Percentiles rank a stretch among this genome's conserved stretches.
Conservation (phyloP, 2,888 invertebrate genomes). For the Parnassius orleans region DNA sequence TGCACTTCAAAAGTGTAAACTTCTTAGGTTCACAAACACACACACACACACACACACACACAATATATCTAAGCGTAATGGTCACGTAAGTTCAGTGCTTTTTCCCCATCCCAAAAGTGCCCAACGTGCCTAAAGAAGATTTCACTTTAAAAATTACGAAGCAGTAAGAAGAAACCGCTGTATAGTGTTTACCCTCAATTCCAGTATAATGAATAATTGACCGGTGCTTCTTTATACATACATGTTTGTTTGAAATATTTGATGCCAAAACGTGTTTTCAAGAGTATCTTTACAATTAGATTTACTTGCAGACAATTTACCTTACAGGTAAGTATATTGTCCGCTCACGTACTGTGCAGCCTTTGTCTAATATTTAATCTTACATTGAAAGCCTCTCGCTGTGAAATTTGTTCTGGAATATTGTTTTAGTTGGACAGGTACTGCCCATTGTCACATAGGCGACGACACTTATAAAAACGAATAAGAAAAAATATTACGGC, state of each 20-base stretch:
- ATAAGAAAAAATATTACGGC: conserved; percentile 26
- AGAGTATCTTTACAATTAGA: conserved; percentile 63
- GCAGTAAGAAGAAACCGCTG: no score
- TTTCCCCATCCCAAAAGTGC: no score
- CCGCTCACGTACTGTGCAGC: conserved; percentile 53
- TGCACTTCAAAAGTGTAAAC: no score
- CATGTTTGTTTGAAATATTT: conserved; percentile 30
- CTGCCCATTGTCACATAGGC: conserved; percentile 46
- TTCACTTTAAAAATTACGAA: no score
- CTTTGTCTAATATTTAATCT: conserved; percentile 49
- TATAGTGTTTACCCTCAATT: background rate
- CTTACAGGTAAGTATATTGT: conserved; percentile 53
- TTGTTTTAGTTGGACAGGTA: conserved; percentile 73
- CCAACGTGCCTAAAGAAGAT: no score
- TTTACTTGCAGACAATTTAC: conserved; percentile 49
- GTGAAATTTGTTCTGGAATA: conserved; percentile 63
- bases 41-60: no score
- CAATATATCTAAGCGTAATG: no score
- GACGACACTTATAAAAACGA: conserved; percentile 39
- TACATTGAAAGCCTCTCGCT: conserved; percentile 62
- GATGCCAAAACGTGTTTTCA: conserved; percentile 60
- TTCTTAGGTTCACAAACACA: no score
- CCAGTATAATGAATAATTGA: conserved; percentile 4
- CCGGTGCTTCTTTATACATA: conserved; percentile 24
- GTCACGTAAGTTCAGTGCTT: no score